These are phyloP conservation scores for Psettodes erumei DNA, from an alignment of 2,113 vertebrate genomes.

Conservation along the genomic window DNA sequence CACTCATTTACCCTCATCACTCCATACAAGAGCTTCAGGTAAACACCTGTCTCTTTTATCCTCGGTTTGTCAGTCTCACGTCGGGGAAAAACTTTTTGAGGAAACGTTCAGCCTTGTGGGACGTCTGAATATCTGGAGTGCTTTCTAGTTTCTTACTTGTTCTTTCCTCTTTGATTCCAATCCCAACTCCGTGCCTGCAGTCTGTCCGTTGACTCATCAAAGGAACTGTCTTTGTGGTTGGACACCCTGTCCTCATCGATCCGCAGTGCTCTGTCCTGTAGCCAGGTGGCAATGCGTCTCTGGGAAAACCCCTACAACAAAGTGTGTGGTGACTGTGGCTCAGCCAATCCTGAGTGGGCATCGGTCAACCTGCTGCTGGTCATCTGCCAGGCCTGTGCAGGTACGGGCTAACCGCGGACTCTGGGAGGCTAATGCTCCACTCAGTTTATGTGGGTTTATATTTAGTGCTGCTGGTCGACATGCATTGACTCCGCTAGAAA, in stretches of 20 bases:
- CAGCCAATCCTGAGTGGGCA: conserved; percentile 82
- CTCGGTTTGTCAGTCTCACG: too few species aligned
- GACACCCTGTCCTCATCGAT: conserved; percentile 70
- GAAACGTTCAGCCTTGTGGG: too few species aligned
- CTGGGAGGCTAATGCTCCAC: too few species aligned
- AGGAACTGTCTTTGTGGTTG: conserved; percentile 76
- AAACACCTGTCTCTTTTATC: not conserved
- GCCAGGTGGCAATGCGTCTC: conserved; percentile 78
- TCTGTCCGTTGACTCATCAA: conserved; percentile 74
- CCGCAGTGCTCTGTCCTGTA: conserved; percentile 78
- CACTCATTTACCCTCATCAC: conserved; percentile 80
- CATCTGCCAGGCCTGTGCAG: conserved; percentile 83
- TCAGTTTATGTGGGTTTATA: too few species aligned
- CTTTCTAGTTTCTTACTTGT: too few species aligned
- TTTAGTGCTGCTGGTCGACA: too few species aligned
- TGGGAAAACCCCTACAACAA: conserved; percentile 82
- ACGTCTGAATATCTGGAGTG: too few species aligned
- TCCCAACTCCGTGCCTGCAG: conserved; percentile 8
- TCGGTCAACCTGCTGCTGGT: conserved; percentile 84
- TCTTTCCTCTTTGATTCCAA: not conserved
- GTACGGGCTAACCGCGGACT: conserved; percentile 33
- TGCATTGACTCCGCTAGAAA: too few species aligned
- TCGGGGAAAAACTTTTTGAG: too few species aligned
- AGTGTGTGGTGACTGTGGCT: conserved; percentile 81
- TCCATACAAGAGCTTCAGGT: conserved; percentile 83